Evolutionary conservation across 2,888 invertebrate species (phyloP).

Genomic region (Asteroscopus sphinx): DNA sequence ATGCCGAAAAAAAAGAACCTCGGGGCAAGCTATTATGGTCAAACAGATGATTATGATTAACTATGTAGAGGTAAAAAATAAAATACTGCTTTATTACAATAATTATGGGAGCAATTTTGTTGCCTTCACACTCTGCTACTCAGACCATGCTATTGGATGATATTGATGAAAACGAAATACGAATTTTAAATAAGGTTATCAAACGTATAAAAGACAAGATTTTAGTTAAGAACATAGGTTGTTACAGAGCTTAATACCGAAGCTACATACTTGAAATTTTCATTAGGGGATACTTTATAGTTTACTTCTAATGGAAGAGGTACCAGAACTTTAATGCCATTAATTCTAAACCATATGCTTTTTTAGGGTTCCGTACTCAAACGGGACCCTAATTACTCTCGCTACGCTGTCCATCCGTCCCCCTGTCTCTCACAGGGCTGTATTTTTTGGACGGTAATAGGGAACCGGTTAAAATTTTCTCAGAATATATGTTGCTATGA

Average conservation of each 20-base stretch:
- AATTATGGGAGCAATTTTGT: constrained; percentile 57
- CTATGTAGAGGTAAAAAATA: constrained; percentile 50
- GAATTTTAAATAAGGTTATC: constrained; percentile 42
- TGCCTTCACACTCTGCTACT: constrained; percentile 44
- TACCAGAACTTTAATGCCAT: too few species aligned
- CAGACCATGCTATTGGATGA: constrained; percentile 28
- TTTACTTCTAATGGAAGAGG: too few species aligned
- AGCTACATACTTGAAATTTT: background rate
- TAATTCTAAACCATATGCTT: too few species aligned
- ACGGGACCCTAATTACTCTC: too few species aligned
- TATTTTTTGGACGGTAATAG: too few species aligned
- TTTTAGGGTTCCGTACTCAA: too few species aligned
- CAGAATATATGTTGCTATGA: too few species aligned
- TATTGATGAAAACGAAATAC: constrained; percentile 25
- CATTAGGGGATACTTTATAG: too few species aligned
- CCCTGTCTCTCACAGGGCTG: too few species aligned
- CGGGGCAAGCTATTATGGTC: constrained; percentile 41
- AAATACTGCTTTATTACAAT: constrained; percentile 59
- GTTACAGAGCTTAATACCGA: background rate
- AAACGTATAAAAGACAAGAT: constrained; percentile 13
- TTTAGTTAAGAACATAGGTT: constrained; percentile 13
- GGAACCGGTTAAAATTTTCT: too few species aligned
- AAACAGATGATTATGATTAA: constrained; percentile 56
- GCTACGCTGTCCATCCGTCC: too few species aligned
- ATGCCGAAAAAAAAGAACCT: constrained; percentile 35